A percentile compares a stretch with the other conserved stretches of the same genome.
phyloP scores from a whole-genome alignment of 2,888 invertebrate genomes.

The Esperia sulphurella region DNA sequence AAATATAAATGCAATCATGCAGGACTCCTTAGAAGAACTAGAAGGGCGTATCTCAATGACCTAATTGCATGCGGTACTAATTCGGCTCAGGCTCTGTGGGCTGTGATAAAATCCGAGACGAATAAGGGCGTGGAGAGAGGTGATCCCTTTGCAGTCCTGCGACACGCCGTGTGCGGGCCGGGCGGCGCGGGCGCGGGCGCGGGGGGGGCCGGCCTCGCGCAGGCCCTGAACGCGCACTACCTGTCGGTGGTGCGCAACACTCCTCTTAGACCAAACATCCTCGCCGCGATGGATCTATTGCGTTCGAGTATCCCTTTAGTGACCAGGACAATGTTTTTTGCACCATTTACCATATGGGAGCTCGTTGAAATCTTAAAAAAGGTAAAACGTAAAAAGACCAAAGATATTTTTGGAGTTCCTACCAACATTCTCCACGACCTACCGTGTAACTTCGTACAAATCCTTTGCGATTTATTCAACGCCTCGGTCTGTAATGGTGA shows the following conservation, averaged over 20 bases:
- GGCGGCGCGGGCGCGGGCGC: too few species aligned
- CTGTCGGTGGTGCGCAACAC: slow-evolving; percentile 4
- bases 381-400: background rate
- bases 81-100: background rate
- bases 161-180: background rate
- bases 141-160: background rate
- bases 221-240: background rate
- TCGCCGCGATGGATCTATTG: background rate
- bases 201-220: background rate
- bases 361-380: background rate
- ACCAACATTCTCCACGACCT: background rate
- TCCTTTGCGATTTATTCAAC: background rate
- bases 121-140: background rate
- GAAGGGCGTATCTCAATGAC: background rate
- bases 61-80: background rate
- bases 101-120: background rate
- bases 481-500: background rate
- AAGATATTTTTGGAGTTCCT: background rate
- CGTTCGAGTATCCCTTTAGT: background rate
- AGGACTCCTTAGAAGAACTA: background rate
- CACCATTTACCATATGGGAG: background rate
- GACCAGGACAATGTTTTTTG: background rate
- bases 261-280: background rate
- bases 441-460: background rate
- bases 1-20: background rate